Evolutionary conservation across 2,888 invertebrate species (phyloP).

Genomic region (Polymixis flavicincta): DNA sequence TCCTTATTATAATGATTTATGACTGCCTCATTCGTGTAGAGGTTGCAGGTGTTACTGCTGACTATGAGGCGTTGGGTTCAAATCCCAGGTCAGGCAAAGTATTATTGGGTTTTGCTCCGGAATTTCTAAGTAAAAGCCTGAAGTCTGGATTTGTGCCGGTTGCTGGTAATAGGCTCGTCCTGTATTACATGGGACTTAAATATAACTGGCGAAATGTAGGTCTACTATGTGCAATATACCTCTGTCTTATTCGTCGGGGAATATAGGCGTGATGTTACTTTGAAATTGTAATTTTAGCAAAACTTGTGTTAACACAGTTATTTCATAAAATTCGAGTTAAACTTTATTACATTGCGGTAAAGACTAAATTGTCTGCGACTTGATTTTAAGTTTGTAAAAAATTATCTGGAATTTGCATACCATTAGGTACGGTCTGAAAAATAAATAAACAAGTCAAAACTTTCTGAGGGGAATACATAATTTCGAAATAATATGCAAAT

Average conservation of each 20-base stretch:
- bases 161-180: not conserved
- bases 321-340: not conserved
- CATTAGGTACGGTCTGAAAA: constrained; percentile 19
- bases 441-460: constrained; percentile 35
- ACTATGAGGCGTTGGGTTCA: not conserved
- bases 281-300: not conserved
- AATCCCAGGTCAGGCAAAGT: not conserved
- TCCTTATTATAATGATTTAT: constrained; percentile 16
- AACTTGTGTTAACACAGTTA: not conserved
- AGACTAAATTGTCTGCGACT: not conserved
- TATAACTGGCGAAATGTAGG: not conserved
- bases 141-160: not conserved
- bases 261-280: not conserved
- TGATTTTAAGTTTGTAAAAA: not conserved
- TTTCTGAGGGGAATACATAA: not conserved
- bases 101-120: not conserved
- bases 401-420: constrained; percentile 25
- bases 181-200: no score
- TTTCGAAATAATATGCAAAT: constrained; percentile 39
- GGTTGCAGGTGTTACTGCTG: not conserved
- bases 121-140: not conserved
- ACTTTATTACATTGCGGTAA: not conserved
- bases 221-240: not conserved
- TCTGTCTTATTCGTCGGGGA: not conserved
- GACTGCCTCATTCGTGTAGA: not conserved